Evolutionary conservation across 1,140 invertebrate species (phyloP).

Genomic region (Anastatus disparis): DNA sequence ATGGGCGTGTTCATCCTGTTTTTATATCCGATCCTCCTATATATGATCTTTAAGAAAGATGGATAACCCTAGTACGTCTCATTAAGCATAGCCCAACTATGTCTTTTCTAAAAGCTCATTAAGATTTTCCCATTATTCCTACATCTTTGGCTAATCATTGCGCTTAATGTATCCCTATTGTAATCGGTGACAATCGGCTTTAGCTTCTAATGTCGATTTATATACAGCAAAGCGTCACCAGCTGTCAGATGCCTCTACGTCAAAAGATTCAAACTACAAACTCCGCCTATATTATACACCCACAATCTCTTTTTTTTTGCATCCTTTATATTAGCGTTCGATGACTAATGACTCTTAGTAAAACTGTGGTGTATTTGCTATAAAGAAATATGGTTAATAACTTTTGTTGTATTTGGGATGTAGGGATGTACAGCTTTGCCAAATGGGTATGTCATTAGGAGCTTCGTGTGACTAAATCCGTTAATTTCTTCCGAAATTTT

Average conservation of each 20-base stretch:
- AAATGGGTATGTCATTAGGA: slow-evolving; percentile 17
- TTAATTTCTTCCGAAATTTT: slow-evolving; percentile 46
- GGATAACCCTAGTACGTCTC: slow-evolving; percentile 51
- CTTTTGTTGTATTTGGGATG: slow-evolving; percentile 34
- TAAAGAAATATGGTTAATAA: slow-evolving; percentile 45
- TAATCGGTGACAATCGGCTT: slow-evolving; percentile 18
- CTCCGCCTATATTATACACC: slow-evolving; percentile 8
- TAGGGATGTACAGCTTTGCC: not conserved
- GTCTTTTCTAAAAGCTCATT: not conserved
- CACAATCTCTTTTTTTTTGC: not conserved
- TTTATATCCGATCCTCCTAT: not conserved
- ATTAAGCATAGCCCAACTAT: slow-evolving; percentile 46
- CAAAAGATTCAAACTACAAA: too few species aligned
- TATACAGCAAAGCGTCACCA: slow-evolving; percentile 50
- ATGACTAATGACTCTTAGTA: slow-evolving; percentile 52
- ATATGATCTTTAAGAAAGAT: too few species aligned
- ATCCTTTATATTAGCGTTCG: not conserved
- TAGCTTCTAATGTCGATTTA: not conserved
- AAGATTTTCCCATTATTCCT: slow-evolving; percentile 37
- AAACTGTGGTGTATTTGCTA: slow-evolving; percentile 9
- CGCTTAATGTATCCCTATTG: slow-evolving; percentile 39
- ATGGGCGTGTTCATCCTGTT: slow-evolving; percentile 8
- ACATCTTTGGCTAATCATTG: slow-evolving; percentile 1
- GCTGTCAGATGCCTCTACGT: slow-evolving; percentile 40
- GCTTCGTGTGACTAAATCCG: slow-evolving; percentile 41